Evolutionary conservation across 2,113 vertebrate species (phyloP).

Genomic region (Melierax canorus): DNA sequence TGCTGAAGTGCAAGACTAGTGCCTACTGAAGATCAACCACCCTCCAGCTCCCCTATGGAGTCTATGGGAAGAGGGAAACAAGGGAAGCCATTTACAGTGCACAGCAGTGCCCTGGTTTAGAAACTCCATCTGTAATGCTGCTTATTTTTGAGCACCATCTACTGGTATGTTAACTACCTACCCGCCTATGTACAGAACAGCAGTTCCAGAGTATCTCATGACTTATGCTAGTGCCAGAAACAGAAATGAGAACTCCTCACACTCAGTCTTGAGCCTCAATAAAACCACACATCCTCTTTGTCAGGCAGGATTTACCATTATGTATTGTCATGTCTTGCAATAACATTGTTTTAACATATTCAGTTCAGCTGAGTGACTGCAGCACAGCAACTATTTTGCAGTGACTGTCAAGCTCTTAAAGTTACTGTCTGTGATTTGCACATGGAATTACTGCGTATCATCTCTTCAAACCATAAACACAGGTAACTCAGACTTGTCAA

Average conservation of each 20-base stretch:
- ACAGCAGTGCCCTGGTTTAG: background rate
- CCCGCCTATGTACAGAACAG: fast-evolving
- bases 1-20: background rate
- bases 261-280: background rate
- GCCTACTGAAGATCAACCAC: background rate
- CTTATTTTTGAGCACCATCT: background rate
- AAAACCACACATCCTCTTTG: background rate
- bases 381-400: background rate
- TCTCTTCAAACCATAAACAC: background rate
- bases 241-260: background rate
- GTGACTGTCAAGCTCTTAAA: background rate
- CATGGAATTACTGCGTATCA: background rate
- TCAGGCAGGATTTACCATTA: background rate
- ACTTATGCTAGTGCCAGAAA: background rate
- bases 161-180: background rate
- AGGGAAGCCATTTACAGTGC: background rate
- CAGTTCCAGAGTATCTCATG: background rate
- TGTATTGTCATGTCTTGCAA: background rate
- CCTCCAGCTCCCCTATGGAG: background rate
- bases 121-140: background rate
- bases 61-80: background rate
- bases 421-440: background rate
- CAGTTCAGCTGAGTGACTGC: background rate
- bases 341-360: background rate
- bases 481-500: background rate